These are phyloP conservation scores for Poecilia picta DNA, from an alignment of 2,797 vertebrate species.

Conservation along the genomic window DNA sequence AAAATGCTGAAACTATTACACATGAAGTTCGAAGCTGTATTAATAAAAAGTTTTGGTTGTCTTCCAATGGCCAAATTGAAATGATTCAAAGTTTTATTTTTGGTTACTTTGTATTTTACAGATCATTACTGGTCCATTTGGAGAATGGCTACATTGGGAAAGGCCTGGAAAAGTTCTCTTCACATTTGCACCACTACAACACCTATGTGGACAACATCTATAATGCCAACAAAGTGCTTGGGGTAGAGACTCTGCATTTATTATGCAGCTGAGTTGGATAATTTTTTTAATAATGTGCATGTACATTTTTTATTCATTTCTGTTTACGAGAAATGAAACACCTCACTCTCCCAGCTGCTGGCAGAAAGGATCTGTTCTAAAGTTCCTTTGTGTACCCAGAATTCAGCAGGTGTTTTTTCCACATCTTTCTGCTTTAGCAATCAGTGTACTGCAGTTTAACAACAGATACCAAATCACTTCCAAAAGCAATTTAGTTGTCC, in stretches of 20 bases:
- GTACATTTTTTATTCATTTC: too few relatives aligned
- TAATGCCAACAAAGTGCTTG: constrained; percentile 79
- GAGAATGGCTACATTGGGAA: constrained; percentile 80
- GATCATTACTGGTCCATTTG: constrained; percentile 80
- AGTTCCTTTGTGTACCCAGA: not conserved
- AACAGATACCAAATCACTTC: not conserved
- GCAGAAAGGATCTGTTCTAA: too few relatives aligned
- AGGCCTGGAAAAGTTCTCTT: constrained; percentile 82
- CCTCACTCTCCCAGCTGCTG: too few relatives aligned
- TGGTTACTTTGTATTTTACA: constrained; percentile 25
- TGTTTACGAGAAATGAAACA: too few relatives aligned
- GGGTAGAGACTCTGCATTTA: constrained; percentile 76
- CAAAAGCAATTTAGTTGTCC: not conserved
- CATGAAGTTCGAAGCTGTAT: not conserved
- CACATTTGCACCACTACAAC: constrained; percentile 83
- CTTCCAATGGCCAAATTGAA: not conserved
- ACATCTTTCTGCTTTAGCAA: not conserved
- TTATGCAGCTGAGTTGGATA: too few relatives aligned
- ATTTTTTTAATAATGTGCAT: too few relatives aligned
- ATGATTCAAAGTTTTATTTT: not conserved
- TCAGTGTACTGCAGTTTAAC: not conserved
- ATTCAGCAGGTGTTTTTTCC: not conserved
- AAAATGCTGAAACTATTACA: not conserved
- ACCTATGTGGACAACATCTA: constrained; percentile 83
- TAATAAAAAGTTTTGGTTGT: not conserved